Evolutionary conservation across 2,797 vertebrate genomes (phyloP), one percentile per base, ranked within the genome.

Genomic region (Lagodon rhomboides): DNA sequence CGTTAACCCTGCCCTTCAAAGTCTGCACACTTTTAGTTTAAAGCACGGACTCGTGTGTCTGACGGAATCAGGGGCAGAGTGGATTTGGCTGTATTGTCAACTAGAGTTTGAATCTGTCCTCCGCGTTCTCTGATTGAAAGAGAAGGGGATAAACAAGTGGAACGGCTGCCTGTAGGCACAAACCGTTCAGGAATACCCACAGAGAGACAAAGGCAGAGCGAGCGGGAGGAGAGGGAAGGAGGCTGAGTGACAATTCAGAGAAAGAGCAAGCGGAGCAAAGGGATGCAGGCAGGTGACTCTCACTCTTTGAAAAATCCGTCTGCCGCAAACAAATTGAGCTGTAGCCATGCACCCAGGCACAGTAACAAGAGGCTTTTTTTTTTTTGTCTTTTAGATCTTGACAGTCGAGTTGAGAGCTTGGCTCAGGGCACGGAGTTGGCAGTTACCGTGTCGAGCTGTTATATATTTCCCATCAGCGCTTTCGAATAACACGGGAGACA

Each of bases 71-170:
- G 54, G 62, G 88, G 64, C 70, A 80, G 71, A 87, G 82, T 82
- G 81, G 78, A 85, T 89, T 78, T 91, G 87, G 88, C 85, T 89
- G 69, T 77, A 79, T 75, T 89, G 87, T 91, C 88, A 80, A 62
- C 83, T 68, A 53, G 38, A 77, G 69, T 91, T 92, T 86, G 71
- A 90, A 85, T 90, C 85, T 87, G 59, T 91, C 77, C 6, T 76
- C 80, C 59, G 60, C 81, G 68, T 72, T 81, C 20, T 73, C 73
- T 87, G 83, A 90, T 89, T 85, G 71, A 80, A 86, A 91, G 84
- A 84, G 89, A 92, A 92, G 82, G 79, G 75, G 61, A 91, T 91
- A 91, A 92, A 92, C 88, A 89, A 90, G 84, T 90, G 85, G 79
- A 90, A 88, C n/a, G 38, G 77, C 68, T 77, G 81, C 83, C 77